Percentiles rank a stretch among this genome's conserved stretches.
Conservation (phyloP, 2,888 invertebrate species). For the Mesorhabditis sp. region DNA sequence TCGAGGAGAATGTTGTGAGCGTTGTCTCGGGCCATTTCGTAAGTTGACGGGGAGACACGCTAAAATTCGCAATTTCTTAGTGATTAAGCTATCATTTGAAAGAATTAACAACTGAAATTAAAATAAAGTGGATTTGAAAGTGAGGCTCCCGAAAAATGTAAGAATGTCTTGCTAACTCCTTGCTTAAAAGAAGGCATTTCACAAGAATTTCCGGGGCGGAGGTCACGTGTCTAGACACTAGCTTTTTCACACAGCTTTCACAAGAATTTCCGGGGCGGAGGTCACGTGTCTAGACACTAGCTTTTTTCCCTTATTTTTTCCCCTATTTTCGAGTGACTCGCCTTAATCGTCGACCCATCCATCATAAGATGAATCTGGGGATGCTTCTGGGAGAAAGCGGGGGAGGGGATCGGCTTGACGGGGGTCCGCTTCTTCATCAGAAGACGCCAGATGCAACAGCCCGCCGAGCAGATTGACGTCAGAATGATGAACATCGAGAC, state of each 20-base stretch:
- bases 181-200: too few species aligned
- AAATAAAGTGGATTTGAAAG: too few species aligned
- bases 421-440: slow-evolving; percentile 25
- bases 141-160: too few species aligned
- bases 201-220: too few species aligned
- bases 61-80: slow-evolving; percentile 11
- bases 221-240: neutral
- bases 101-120: too few species aligned
- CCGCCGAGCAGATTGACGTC: neutral
- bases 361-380: slow-evolving; percentile 32
- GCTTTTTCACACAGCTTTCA: slow-evolving; percentile 3
- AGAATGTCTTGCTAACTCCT: too few species aligned
- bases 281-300: neutral
- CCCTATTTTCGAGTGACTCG: neutral
- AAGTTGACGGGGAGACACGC: slow-evolving; percentile 38
- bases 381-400: slow-evolving; percentile 19
- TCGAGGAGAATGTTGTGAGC: slow-evolving; percentile 38
- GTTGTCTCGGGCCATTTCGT: slow-evolving; percentile 42
- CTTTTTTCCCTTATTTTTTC: too few species aligned
- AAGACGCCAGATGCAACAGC: slow-evolving; percentile 8
- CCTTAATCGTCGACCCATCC: slow-evolving; percentile 31
- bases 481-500: too few species aligned
- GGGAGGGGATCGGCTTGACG: slow-evolving; percentile 38
- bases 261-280: too few species aligned
- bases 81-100: too few species aligned